A percentile compares a stretch with the other conserved stretches of the same genome.
phyloP scores from a whole-genome alignment of 2,113 vertebrate species.

The Cyprinodon brontotheroides region DNA sequence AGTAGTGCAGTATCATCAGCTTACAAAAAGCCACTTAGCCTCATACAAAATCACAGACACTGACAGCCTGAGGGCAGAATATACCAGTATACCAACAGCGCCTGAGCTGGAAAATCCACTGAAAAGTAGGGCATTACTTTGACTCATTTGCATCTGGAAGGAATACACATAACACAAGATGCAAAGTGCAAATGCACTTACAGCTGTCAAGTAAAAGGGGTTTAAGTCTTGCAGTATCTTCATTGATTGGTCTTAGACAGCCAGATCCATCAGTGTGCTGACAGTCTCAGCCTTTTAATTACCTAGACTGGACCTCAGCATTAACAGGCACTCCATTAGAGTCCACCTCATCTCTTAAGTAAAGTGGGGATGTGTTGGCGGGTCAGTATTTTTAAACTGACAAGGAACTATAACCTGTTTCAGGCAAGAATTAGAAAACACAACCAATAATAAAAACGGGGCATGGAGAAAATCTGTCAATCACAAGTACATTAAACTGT shows the following conservation, averaged over 20 bases:
- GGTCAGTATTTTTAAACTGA: background rate
- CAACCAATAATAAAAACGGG: background rate
- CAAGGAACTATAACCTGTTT: background rate
- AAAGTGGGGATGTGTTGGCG: background rate
- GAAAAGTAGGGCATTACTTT: conserved; percentile 61
- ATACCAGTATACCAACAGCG: conserved; percentile 20
- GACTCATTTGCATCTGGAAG: conserved; percentile 20
- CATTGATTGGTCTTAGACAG: conserved; percentile 32
- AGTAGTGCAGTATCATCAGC: conserved; percentile 10
- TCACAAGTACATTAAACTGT: background rate
- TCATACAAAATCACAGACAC: conserved; percentile 20
- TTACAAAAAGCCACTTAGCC: conserved; percentile 25
- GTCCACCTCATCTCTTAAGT: conserved; percentile 6
- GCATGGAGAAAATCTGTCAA: background rate
- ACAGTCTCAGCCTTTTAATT: conserved; percentile 44
- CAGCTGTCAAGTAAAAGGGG: background rate
- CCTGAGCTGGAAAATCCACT: conserved; percentile 21
- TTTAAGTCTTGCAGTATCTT: conserved; percentile 3
- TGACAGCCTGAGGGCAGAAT: conserved; percentile 31
- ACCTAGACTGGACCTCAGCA: conserved; percentile 26
- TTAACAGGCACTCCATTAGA: conserved; percentile 8
- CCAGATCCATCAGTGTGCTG: background rate
- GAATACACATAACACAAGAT: conserved; percentile 29
- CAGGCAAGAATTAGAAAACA: background rate
- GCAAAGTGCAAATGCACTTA: conserved; percentile 26